Base-by-base conservation (phyloP, 2,797 vertebrate genomes). In the Ceyx erithaca region DNA sequence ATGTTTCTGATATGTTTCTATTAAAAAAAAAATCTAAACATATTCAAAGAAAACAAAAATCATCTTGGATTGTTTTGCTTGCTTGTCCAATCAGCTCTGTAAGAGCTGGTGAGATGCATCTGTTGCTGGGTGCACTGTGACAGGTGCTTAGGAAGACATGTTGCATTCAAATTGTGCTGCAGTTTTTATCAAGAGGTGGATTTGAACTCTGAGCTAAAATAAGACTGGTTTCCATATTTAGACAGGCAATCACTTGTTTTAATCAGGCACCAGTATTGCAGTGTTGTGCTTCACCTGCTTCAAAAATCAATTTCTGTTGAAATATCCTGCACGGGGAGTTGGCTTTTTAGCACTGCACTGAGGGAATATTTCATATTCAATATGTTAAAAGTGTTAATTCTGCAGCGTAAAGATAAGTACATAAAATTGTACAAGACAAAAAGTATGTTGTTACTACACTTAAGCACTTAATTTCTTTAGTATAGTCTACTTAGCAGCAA, bases 211-310 rank as follows among this genome's bases (percentile, higher is more conserved):
- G 62, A 73, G 62, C 43, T 85, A 91, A 85, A 79, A 94, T 90
- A 40, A 31, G 91, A 20, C 25, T 55, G 70, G 11, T 80, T 93
- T 90, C 85, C 49, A 35, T 88, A 92, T 93, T 88, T 88, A 88
- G 78, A 23, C 17, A 79, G 31, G 78, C 83, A 93, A 64, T 92
- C 64, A 85, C 21, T 93, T 89, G 83, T 81, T 92, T 96, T 87
- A 90, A 87, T 92, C 89, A 93, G 63, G 52, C 73, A 71, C 14
- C n/a, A 80, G 19, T 26, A 82, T 77, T 80, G 66, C 33, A 75
- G 35, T 82, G 55, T 76, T 18, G 1, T 72, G 90, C 51, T 72
- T 94, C 59, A 86, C 30, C 55, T 77, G 28, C 70, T 94, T 93
- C 80, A 81, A 70, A 95, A 94, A 91, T 91, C 79, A 77, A 85